phyloP scores from a whole-genome alignment of 1,140 invertebrate species.

The Tribolium castaneum region DNA sequence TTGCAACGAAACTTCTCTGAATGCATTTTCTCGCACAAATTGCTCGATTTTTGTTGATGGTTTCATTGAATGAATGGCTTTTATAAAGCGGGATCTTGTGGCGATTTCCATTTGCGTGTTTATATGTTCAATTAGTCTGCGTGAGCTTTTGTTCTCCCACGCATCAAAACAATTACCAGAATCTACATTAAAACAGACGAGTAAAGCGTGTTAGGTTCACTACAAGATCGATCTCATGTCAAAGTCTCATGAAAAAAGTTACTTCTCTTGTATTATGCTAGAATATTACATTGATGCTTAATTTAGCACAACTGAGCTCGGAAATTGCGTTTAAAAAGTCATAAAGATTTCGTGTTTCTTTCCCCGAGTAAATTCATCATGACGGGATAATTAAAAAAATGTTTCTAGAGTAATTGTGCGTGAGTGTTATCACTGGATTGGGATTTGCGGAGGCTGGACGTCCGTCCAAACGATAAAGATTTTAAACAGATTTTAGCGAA shows the following conservation, averaged over 20 bases:
- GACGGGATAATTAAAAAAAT: too few species aligned
- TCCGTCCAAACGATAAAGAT: too few species aligned
- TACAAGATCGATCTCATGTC: background rate
- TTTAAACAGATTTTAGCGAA: too few species aligned
- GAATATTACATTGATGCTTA: too few species aligned
- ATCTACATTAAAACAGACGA: conserved; percentile 1
- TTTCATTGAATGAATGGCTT: background rate
- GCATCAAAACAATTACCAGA: conserved; percentile 24
- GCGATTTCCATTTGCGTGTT: conserved; percentile 3
- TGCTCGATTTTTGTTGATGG: background rate
- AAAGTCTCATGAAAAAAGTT: background rate
- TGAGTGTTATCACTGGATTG: too few species aligned
- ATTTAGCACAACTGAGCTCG: too few species aligned
- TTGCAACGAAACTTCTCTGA: background rate
- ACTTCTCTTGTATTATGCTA: too few species aligned
- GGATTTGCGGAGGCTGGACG: too few species aligned
- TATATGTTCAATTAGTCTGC: conserved; percentile 12
- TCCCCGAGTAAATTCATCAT: too few species aligned
- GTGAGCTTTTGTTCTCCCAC: conserved; percentile 21
- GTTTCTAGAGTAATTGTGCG: too few species aligned
- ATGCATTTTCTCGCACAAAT: background rate
- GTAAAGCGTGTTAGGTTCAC: background rate
- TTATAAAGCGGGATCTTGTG: background rate
- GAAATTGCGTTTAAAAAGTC: too few species aligned
- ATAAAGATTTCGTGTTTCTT: too few species aligned